Evolutionary conservation across 2,113 vertebrate genomes (phyloP).

Genomic region (Bubo scandiacus): DNA sequence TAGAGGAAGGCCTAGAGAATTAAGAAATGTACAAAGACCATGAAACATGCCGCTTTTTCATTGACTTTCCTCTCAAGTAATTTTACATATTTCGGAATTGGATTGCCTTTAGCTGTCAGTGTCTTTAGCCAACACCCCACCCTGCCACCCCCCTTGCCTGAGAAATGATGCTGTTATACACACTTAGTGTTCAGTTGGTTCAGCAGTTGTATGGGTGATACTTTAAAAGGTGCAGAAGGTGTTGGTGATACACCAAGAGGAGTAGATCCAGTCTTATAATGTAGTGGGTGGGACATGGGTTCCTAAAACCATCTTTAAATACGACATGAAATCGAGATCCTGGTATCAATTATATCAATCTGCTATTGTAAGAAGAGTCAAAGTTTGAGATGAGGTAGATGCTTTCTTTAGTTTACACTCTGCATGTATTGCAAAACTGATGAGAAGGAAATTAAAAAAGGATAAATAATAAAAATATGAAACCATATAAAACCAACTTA

Average conservation of each 20-base stretch:
- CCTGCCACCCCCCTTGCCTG: too few relatives aligned
- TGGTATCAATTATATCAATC: not conserved
- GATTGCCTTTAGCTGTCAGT: not conserved
- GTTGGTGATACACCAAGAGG: not conserved
- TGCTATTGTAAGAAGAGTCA: not conserved
- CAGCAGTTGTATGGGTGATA: not conserved
- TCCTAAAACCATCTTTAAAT: not conserved
- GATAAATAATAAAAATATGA: not conserved
- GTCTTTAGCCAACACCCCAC: not conserved
- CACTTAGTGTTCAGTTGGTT: not conserved
- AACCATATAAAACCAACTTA: not conserved
- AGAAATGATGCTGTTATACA: not conserved
- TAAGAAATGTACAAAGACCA: not conserved
- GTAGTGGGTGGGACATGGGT: not conserved
- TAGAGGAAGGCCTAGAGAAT: not conserved
- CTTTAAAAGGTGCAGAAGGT: not conserved
- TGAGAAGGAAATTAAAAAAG: not conserved
- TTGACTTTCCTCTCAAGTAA: not conserved
- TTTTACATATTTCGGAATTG: not conserved
- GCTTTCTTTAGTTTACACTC: not conserved
- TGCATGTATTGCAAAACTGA: fast-evolving
- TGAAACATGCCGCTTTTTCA: not conserved
- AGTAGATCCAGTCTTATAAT: not conserved
- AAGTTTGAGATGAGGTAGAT: not conserved
- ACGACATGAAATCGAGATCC: not conserved